phyloP scores from a whole-genome alignment of 2,888 invertebrate species.

The Podabrus alpinus region DNA sequence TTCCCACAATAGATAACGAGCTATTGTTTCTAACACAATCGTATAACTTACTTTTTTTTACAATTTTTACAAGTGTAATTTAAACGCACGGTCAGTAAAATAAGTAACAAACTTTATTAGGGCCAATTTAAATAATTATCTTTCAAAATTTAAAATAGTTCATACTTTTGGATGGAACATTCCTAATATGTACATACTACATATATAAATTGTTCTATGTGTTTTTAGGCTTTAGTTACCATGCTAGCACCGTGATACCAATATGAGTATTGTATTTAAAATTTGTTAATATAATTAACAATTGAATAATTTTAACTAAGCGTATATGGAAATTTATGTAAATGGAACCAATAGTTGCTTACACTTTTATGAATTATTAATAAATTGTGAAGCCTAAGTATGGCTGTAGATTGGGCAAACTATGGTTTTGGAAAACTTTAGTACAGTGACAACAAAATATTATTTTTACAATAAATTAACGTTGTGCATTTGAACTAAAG shows the following conservation, averaged over 20 bases:
- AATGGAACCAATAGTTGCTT: background rate
- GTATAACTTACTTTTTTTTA: conserved; percentile 32
- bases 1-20: conserved; percentile 42
- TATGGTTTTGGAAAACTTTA: background rate
- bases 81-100: conserved; percentile 34
- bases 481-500: no score
- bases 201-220: no score
- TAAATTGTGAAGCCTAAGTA: background rate
- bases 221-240: background rate
- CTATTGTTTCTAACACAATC: conserved; percentile 41
- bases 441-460: background rate
- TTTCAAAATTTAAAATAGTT: background rate
- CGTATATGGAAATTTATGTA: background rate
- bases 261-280: background rate
- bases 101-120: conserved; percentile 23
- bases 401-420: background rate
- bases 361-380: background rate
- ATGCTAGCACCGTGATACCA: background rate
- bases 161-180: background rate
- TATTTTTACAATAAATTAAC: no score
- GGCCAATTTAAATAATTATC: conserved; percentile 30
- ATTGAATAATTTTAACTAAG: background rate
- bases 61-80: conserved; percentile 35
- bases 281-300: background rate
- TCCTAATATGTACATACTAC: no score